Evolutionary conservation across 2,113 vertebrate species (phyloP).

Genomic region (Rhinichthys klamathensis): DNA sequence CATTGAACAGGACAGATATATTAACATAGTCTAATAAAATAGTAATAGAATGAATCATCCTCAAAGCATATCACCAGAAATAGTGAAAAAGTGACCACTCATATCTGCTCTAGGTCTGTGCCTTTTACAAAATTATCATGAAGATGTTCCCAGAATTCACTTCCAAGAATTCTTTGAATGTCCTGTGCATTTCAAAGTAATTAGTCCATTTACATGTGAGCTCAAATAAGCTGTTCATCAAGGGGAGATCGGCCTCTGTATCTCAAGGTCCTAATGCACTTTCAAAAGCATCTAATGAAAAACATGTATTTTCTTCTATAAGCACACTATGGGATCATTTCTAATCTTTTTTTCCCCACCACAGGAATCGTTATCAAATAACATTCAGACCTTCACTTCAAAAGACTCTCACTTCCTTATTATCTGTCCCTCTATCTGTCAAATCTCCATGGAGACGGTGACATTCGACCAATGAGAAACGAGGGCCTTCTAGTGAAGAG

Average conservation of each 20-base stretch:
- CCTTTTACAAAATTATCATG: not conserved
- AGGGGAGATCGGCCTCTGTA: conserved; percentile 8
- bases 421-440: conserved; percentile 25
- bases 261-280: conserved; percentile 10
- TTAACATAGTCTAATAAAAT: not conserved
- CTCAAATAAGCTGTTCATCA: not conserved
- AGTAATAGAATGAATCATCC: not conserved
- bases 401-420: conserved; percentile 41
- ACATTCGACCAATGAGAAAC: conserved; percentile 36
- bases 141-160: not conserved
- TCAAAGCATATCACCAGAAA: not conserved
- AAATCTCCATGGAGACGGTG: conserved; percentile 60
- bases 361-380: conserved; percentile 37
- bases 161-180: not conserved
- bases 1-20: not conserved
- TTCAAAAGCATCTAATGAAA: conserved; percentile 3
- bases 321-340: conserved; percentile 12
- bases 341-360: conserved; percentile 19
- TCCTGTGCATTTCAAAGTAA: not conserved
- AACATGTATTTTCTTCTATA: conserved; percentile 4
- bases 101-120: not conserved
- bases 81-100: not conserved
- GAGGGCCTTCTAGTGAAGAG: not conserved
- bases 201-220: not conserved
- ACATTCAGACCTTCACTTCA: conserved; percentile 45